Base-by-base conservation (phyloP, 2,797 vertebrate species). In the Sciurus carolinensis region DNA sequence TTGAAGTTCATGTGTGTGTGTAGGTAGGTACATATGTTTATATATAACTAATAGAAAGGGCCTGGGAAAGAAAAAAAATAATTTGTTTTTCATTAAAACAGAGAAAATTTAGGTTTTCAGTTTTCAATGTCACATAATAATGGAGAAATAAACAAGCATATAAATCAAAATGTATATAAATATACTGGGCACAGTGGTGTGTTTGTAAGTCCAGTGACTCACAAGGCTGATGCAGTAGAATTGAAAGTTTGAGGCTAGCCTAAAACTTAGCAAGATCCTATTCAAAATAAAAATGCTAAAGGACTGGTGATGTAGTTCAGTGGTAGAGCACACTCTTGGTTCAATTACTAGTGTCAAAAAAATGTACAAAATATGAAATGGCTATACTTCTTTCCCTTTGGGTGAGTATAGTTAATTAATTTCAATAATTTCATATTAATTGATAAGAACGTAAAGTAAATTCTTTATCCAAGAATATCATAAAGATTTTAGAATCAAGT, bases 21-120 rank as follows among this genome's bases (percentile, higher is more conserved):
- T 81, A 2, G 67, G 1, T 80, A 4, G 14, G 6, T 36, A 13
- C 66, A 7, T 71, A 1, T 83, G 3, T 44, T 76, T 69, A 77
- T 33, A 62, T 20, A 18, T 1, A 77, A 77, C 28, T 93, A 5
- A 81, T 36, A 54, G 14, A 42, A 47, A 80, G 3, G 67, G 0
- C 5, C 17, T n/a, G 2, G 1, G 71, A 91, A 73, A 69, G n/a
- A 67, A 91, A 22, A 22, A 39, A 90, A 72, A 89, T 54, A 67
- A 44, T 59, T 73, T n/a, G 13, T 0, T 57, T 96, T 81, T 87
- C 59, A 92, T 44, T 93, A 71, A 85, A 92, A 91, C 5, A 93
- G 4, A 73, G 26, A 77, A 85, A 87, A 67, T 12, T 30, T 54
- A 77, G 1, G 2, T 69, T 69, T 1, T n/a, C 39, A 80, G 3